phyloP scores from a whole-genome alignment of 2,113 vertebrate species.

The Rhinoderma darwinii region DNA sequence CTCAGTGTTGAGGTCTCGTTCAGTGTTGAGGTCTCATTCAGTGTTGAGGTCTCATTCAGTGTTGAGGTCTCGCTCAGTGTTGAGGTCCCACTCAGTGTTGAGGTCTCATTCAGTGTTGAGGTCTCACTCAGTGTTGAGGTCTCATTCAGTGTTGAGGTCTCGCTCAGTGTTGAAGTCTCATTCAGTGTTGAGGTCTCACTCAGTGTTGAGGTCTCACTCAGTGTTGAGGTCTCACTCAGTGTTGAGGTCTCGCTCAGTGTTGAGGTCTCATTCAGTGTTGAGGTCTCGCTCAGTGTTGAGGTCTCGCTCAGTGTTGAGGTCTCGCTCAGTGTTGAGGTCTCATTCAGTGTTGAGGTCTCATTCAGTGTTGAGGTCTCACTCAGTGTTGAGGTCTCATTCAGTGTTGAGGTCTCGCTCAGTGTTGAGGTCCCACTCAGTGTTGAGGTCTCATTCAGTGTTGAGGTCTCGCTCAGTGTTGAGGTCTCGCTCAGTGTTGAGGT shows the following conservation, averaged over 20 bases:
- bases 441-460: background rate
- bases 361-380: background rate
- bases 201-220: background rate
- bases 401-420: too few species aligned
- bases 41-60: background rate
- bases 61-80: too few species aligned
- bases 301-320: background rate
- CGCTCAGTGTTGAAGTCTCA: background rate
- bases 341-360: background rate
- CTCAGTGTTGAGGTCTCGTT: background rate
- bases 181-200: background rate
- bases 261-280: too few species aligned
- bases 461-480: too few species aligned
- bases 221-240: too few species aligned
- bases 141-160: background rate
- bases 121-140: background rate
- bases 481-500: background rate
- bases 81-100: too few species aligned
- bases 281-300: background rate
- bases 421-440: too few species aligned
- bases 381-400: background rate
- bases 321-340: background rate
- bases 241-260: background rate
- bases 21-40: background rate
- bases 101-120: background rate